phyloP scores from a whole-genome alignment of 2,888 invertebrate species.

The Macaria notata region DNA sequence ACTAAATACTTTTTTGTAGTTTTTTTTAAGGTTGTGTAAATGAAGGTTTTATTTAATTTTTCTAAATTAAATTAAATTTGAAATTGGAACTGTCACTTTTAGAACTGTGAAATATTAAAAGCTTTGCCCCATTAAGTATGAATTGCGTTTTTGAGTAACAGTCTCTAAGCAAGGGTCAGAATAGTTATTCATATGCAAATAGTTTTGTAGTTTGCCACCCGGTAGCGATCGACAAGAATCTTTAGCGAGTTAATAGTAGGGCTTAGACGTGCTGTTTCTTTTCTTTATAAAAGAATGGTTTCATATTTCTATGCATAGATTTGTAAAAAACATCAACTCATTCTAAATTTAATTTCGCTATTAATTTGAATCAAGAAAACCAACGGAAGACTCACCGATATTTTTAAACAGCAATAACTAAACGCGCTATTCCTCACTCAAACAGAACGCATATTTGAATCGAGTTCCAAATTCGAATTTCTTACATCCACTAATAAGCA shows the following conservation, averaged over 20 bases:
- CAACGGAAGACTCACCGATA: too few relatives aligned
- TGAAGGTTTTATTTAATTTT: too few relatives aligned
- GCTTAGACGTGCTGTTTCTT: constrained; percentile 1
- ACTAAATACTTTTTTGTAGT: constrained; percentile 8
- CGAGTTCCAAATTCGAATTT: constrained; percentile 25
- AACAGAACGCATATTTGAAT: background rate
- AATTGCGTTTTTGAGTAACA: constrained; percentile 12
- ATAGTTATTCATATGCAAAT: constrained; percentile 23
- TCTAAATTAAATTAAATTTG: background rate
- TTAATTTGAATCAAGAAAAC: too few relatives aligned
- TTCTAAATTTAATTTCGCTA: too few relatives aligned
- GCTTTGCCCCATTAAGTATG: constrained; percentile 10
- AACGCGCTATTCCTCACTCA: too few relatives aligned
- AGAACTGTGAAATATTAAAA: constrained; percentile 4
- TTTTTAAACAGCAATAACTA: too few relatives aligned
- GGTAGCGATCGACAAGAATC: constrained; percentile 21
- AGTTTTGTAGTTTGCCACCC: constrained; percentile 8
- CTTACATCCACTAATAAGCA: constrained; percentile 31
- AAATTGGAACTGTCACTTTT: constrained; percentile 5
- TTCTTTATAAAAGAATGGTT: background rate
- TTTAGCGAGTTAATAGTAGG: constrained; percentile 7
- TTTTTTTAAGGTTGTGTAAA: too few relatives aligned
- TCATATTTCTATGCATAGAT: too few relatives aligned
- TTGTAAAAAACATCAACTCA: too few relatives aligned
- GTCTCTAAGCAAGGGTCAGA: constrained; percentile 17